Conservation (phyloP, 2,888 invertebrate species). For the Temnothorax ravouxi region DNA sequence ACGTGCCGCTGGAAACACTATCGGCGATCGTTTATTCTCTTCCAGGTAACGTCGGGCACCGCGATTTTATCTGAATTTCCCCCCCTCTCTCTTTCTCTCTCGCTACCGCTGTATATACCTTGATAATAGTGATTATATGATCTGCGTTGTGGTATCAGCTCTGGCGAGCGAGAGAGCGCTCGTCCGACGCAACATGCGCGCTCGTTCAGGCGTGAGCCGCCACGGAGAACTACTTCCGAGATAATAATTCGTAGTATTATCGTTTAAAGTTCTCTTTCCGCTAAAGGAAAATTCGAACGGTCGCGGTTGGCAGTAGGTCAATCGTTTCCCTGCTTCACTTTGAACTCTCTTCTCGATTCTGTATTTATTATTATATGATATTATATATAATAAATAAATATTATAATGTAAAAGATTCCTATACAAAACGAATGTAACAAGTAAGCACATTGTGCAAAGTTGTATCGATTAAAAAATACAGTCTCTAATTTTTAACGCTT, state of each 20-base stretch:
- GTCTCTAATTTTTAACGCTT: not conserved
- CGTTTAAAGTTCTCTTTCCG: constrained; percentile 53
- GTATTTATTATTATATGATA: not conserved
- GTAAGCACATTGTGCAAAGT: not conserved
- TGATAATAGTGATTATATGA: constrained; percentile 47
- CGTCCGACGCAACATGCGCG: constrained; percentile 1
- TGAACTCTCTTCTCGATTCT: not conserved
- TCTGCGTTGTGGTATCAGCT: constrained; percentile 35
- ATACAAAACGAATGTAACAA: not conserved
- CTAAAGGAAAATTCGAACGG: constrained; percentile 49
- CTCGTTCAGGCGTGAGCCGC: constrained; percentile 28
- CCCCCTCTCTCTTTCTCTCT: no score
- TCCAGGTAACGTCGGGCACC: constrained; percentile 49
- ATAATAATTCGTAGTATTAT: constrained; percentile 57
- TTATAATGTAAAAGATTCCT: not conserved
- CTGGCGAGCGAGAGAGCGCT: constrained; percentile 18
- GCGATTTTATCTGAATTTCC: constrained; percentile 62
- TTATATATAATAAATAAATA: not conserved
- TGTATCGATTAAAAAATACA: not conserved
- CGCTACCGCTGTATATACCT: constrained; percentile 26
- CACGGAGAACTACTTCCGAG: constrained; percentile 56
- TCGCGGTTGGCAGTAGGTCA: constrained; percentile 53
- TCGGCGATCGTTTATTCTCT: constrained; percentile 49
- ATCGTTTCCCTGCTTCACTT: not conserved
- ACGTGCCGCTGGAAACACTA: constrained; percentile 59